Evolutionary conservation across 1,140 invertebrate species (phyloP), one percentile per base, ranked within the genome.

Genomic region (Drosophila chauvacae): DNA sequence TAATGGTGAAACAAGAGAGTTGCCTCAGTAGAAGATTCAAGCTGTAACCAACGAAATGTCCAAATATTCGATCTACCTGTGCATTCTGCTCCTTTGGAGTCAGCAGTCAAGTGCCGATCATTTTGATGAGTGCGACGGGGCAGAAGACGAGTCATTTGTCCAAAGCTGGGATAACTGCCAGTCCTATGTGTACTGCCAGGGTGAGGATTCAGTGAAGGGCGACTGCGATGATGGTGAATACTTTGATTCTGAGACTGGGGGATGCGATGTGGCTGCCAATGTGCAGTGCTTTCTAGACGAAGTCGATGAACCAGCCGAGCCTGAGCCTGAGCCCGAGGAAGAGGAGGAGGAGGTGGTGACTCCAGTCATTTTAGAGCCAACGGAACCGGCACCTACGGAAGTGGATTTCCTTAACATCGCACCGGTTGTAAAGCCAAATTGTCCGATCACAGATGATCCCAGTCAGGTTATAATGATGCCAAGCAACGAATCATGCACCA

Each of bases 221-320:
- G 76, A 90, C 14, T 92, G 91, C 44, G 82, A 78, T 35, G 78
- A 71, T 0, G 91, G 82, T 5, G 70, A 84, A 37, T 91, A 92
- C 55, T 92, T 92, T 28, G 91, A 92, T 42, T 11, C 59, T 0
- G 74, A 75, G 16, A 65, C 78, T 10, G 85, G 80, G 2, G 53
- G 59, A 13, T 92, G 91, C 23, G 90, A 91, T 47, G 33, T 39
- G 16, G 73, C 68, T 1, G 78, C 58, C 23, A 87, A 92, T 73
- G 91, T 92, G 0, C 56, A 57, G n/a, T 92, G 91, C 39, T 79
- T 85, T 48, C 20, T 91, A 45, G 91, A 92, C 35, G 81, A 91
- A 35, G 68, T 71, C 45, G 90, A 82, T 35, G 81, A 86, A 41
- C 47, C 75, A 18, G 68, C 68, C 10, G 59, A 65, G 3, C n/a